Evolutionary conservation across 2,888 invertebrate species (phyloP), one percentile per base, ranked within the genome.

Genomic region (Nymphalis polychloros): DNA sequence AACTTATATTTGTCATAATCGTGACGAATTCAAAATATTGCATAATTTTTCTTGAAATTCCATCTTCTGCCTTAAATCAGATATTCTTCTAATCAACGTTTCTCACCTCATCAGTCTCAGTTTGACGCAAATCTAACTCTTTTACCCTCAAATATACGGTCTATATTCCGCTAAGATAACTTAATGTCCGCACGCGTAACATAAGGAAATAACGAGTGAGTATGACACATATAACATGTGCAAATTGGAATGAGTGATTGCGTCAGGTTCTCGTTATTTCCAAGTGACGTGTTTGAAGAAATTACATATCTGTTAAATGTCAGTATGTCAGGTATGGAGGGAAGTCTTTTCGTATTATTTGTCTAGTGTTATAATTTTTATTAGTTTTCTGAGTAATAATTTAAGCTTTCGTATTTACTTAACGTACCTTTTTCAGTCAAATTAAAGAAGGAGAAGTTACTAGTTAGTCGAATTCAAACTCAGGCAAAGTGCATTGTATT

Each of bases 31-130:
- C 4, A 20, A 20, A 16, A 16, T 52, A 16, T 19, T 7, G 52
- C 23, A 23, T 52, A 4, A 52, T 20, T 52, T 20, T 52, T 52
- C 52, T 20, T 23, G 17, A 59, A 59, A 41, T 27, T 8, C 27
- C 27, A 48, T 35, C 46, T 50, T 52, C 52, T 50, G 49, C 35
- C 23, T 65, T 35, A 52, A 65, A 65, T 65, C 65, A 65, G 65
- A 60, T 65, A 65, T 60, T 53, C 60, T 65, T 60, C 59, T 65
- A 65, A 65, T 65, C 59, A 60, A 31, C 52, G 52, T 16, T 19
- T 52, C 20, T 46, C 52, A 19, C 52, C 27, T 3, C 19, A 5
- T 19, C 17, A 2, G 13, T 23, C 1, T 13, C 3, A 23, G 16
- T 27, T 10, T 52, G 52, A 60, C 1, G 1, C 20, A 10, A 53